These are phyloP conservation scores for Aricia artaxerxes DNA, from an alignment of 2,888 invertebrate species.

Conservation along the genomic window DNA sequence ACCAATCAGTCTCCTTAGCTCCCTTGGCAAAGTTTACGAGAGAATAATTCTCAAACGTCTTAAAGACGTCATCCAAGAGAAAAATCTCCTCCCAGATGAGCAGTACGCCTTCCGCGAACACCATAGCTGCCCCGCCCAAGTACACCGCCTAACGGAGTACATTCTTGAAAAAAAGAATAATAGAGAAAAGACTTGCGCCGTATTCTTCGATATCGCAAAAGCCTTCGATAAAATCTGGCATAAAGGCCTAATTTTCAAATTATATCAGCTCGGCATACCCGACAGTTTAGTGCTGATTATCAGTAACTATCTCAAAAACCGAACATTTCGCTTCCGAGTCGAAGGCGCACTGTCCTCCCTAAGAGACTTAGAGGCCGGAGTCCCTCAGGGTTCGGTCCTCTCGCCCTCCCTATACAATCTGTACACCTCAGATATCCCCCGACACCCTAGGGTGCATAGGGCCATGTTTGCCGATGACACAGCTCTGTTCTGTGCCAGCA, in stretches of 20 bases:
- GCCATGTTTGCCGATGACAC: slow-evolving; percentile 12
- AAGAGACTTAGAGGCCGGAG: neutral
- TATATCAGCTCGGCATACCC: neutral
- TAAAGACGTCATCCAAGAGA: neutral
- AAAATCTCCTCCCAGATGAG: too few species aligned
- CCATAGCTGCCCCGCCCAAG: neutral
- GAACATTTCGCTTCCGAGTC: neutral
- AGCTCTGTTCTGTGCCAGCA: neutral
- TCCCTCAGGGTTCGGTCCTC: slow-evolving; percentile 28
- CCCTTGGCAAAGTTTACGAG: neutral
- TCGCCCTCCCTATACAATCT: slow-evolving; percentile 16
- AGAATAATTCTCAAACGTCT: neutral
- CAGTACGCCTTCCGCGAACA: neutral
- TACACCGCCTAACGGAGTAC: slow-evolving; percentile 26
- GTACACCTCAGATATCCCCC: neutral
- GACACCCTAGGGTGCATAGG: neutral
- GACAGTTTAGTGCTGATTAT: neutral
- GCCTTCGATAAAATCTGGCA: neutral
- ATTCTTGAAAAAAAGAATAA: neutral
- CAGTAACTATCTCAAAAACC: neutral
- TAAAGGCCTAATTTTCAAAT: neutral
- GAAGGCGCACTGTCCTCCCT: neutral
- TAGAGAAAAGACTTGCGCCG: neutral
- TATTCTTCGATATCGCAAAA: slow-evolving; percentile 3
- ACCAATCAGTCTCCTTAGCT: neutral